Base-by-base conservation (phyloP, 1,140 invertebrate species). In the Lethrus apterus region DNA sequence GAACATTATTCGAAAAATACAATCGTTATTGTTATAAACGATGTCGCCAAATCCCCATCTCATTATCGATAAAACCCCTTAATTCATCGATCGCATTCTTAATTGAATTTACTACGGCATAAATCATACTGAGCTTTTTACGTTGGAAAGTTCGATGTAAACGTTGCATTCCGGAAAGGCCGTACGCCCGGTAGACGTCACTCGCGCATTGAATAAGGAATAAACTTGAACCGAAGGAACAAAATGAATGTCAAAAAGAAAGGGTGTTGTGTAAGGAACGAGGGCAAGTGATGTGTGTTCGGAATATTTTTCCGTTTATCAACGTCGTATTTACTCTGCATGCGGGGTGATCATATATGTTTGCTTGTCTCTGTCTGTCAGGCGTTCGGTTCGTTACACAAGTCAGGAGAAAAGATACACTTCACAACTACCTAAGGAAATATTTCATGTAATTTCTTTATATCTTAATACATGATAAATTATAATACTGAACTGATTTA, bases 301-400 rank as follows among this genome's bases (percentile, higher is more conserved):
- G 10, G 41, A 43, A 43, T 43, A 43, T 43, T 43, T 20, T 30
- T 13, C 4, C 10, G 13, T 43, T 43, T 43, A 43, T 43, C 24
- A 43, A 20, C 14, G 29, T 43, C 41, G 26, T 26, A n/a, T 31
- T 30, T 43, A 26, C 41, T 29, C 41, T 17, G 5, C 10, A 3
- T 4, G 29, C 23, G 24, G 29, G 10, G 23, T 43, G 41, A 43
- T 43, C 41, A 43, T 43, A 43, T 26, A 31, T 43, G 41, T 43
- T 26, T 43, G 18, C 36, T 40, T 42, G 34, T 50, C 33, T 50
- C 45, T 50, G 48, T 50, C 48, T 50, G 48, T 42, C 41, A 50
- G 45, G 38, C 34, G 24, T 42, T 50, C 48, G 41, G 48, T 50
- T 50, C 48, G 48, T 50, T 50, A 50, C 33, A 50, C 42, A 50